Conservation (phyloP, 2,797 vertebrate genomes). For the Gallinago nigripennis region DNA sequence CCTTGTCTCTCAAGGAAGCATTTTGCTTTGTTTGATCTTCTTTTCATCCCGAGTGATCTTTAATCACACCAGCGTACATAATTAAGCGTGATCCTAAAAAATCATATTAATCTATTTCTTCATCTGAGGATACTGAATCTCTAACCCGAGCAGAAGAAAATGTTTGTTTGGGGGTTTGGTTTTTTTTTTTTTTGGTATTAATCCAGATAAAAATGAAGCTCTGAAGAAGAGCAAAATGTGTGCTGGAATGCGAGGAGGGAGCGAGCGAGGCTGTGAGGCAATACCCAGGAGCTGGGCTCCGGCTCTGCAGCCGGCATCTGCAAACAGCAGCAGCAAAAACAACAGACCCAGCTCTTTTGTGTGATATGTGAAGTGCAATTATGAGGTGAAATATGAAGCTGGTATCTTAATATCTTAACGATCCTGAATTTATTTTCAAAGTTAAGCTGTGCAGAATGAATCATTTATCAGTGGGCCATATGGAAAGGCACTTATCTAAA, state of each 20-base stretch:
- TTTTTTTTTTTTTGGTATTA: not conserved
- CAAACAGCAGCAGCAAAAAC: conserved; percentile 42
- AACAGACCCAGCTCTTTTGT: not conserved
- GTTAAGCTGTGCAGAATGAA: conserved; percentile 66
- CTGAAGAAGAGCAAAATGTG: conserved; percentile 21
- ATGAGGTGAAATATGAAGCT: conserved; percentile 59
- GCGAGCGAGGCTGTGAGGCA: not conserved
- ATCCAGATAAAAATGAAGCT: not conserved
- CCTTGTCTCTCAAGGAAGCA: not conserved
- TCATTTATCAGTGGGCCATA: conserved; percentile 73
- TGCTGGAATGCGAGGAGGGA: not conserved
- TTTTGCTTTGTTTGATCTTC: not conserved
- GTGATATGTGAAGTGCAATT: conserved; percentile 65
- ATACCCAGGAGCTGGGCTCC: conserved; percentile 9
- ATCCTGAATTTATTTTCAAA: conserved; percentile 70
- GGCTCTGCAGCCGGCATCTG: conserved; percentile 25
- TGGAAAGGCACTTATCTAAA: conserved; percentile 75
- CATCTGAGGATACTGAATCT: not conserved
- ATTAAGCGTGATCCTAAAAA: not conserved
- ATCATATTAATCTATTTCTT: not conserved
- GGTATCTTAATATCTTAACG: conserved; percentile 70
- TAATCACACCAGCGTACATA: not conserved
- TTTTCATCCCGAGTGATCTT: not conserved
- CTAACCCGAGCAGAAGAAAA: not conserved
- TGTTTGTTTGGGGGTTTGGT: not conserved